Conservation (phyloP, 1,140 invertebrate species). For the Arion vulgaris region DNA sequence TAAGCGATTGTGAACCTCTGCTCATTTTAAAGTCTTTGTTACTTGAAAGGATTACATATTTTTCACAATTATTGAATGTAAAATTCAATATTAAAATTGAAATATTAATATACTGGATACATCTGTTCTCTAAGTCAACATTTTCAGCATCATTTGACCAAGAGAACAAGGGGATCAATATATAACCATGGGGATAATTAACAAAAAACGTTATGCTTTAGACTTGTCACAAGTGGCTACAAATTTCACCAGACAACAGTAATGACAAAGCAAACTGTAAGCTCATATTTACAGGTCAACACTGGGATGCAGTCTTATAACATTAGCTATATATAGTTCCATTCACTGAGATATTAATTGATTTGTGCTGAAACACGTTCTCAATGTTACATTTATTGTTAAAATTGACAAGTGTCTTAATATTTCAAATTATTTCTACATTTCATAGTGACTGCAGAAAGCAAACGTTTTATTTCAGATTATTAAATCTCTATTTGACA, state of each 20-base stretch:
- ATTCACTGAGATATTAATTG: background rate
- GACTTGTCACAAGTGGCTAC: conserved; percentile 5
- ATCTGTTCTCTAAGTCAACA: background rate
- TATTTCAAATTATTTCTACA: no score
- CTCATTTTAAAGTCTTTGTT: no score
- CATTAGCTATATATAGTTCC: background rate
- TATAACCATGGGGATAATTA: background rate
- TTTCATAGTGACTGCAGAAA: no score
- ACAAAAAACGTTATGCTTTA: background rate
- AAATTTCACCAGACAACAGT: conserved; percentile 25
- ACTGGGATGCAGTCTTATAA: background rate
- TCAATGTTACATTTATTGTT: no score
- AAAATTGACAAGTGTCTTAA: no score
- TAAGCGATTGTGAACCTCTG: no score
- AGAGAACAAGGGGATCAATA: background rate
- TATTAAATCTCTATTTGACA: no score
- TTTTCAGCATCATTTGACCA: conserved; percentile 25
- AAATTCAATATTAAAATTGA: background rate
- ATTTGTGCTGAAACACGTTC: background rate
- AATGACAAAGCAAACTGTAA: conserved; percentile 8
- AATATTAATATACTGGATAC: background rate
- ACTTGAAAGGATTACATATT: no score
- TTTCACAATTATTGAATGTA: no score
- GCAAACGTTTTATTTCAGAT: no score
- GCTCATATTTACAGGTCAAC: background rate